These are phyloP conservation scores for Paedocypris sp. DNA, from an alignment of 2,113 vertebrate genomes.

Conservation along the genomic window DNA sequence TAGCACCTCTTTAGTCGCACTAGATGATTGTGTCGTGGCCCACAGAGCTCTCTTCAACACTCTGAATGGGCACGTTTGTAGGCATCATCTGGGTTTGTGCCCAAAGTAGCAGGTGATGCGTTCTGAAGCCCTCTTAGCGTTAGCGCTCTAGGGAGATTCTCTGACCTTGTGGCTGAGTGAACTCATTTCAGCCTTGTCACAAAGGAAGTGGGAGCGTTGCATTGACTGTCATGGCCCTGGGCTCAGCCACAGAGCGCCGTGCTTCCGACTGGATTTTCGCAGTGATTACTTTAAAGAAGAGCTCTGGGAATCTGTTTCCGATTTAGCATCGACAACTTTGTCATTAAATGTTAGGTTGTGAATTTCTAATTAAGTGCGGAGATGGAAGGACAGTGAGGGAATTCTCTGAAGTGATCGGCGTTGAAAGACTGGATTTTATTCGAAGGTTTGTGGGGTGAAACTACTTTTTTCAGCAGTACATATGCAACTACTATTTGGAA, in stretches of 20 bases:
- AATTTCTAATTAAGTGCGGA: constrained; percentile 19
- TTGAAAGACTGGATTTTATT: too few species aligned
- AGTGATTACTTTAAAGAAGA: constrained; percentile 31
- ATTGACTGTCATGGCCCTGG: constrained; percentile 26
- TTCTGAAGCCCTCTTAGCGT: constrained; percentile 11
- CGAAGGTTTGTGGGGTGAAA: too few species aligned
- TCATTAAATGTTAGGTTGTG: constrained; percentile 26
- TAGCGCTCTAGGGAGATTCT: constrained; percentile 9
- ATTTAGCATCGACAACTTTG: constrained; percentile 34
- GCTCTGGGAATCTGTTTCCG: constrained; percentile 25
- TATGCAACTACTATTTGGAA: too few species aligned
- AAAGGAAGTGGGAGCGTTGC: constrained; percentile 22
- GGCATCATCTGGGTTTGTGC: constrained; percentile 29
- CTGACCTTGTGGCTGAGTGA: constrained; percentile 33
- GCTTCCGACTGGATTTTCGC: constrained; percentile 22
- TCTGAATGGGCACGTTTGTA: constrained; percentile 32
- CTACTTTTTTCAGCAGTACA: too few species aligned
- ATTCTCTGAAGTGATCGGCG: too few species aligned
- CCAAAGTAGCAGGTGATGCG: constrained; percentile 42
- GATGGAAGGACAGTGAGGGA: not conserved
- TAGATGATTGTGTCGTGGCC: not conserved
- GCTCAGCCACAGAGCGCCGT: not conserved
- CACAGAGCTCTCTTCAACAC: constrained; percentile 21
- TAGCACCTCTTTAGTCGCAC: constrained; percentile 12
- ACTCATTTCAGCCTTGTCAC: constrained; percentile 29